Percentiles rank a stretch among this genome's conserved stretches.
Conservation (phyloP, 53 echinoderm and acorn worm genomes). For the Patiria pectinifera region DNA sequence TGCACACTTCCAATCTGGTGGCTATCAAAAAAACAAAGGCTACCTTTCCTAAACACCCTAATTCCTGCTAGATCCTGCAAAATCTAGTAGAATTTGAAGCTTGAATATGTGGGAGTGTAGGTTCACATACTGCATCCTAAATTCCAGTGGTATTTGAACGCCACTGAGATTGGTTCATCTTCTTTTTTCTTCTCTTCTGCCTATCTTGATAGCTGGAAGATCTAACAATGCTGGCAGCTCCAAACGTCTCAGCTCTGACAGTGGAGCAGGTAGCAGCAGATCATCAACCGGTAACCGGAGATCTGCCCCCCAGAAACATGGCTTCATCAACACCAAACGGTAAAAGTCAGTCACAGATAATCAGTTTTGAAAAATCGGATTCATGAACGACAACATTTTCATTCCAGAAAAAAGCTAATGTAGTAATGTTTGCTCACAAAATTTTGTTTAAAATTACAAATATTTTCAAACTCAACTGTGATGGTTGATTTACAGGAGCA, state of each 20-base stretch:
- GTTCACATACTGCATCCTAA: no score
- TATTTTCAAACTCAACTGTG: no score
- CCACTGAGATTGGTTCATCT: neutral
- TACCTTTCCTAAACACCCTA: neutral
- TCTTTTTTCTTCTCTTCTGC: neutral
- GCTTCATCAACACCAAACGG: conserved; percentile 51
- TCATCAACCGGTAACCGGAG: conserved; percentile 27
- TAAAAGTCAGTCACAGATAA: neutral
- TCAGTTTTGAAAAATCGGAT: neutral
- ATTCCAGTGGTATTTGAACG: neutral
- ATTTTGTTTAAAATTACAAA: no score
- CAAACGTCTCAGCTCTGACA: conserved; percentile 51
- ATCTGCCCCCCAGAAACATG: conserved; percentile 61
- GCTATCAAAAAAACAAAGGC: no score
- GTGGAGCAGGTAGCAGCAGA: conserved; percentile 43
- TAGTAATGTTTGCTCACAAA: no score
- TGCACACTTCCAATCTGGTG: no score
- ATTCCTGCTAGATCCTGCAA: neutral
- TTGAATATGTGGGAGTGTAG: no score
- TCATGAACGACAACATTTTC: neutral
- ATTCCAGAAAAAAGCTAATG: no score
- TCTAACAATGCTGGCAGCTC: neutral
- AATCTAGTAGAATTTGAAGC: neutral
- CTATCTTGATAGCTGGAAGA: conserved; percentile 2
- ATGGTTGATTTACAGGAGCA: no score